A percentile compares a stretch with the other conserved stretches of the same genome.
Conservation (phyloP, 1,140 invertebrate species). For the Whitmania pigra region DNA sequence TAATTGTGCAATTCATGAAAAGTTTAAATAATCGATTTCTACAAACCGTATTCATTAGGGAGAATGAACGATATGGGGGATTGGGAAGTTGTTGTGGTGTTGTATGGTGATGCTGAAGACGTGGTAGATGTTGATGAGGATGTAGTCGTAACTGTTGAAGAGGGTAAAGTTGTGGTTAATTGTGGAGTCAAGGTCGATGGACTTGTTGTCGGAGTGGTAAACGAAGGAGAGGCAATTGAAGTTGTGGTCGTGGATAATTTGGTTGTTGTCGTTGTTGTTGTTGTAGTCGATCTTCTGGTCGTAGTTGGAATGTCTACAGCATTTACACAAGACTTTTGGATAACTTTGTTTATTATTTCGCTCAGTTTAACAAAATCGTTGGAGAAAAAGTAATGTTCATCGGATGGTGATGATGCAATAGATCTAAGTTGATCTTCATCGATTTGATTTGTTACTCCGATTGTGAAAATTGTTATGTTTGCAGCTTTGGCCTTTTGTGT, state of each 20-base stretch:
- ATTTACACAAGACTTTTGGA: neutral
- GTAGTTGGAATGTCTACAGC: neutral
- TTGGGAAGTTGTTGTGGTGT: no score
- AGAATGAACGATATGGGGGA: no score
- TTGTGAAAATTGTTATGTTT: constrained; percentile 11
- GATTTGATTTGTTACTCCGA: constrained; percentile 18
- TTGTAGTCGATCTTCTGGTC: neutral
- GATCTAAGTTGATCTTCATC: constrained; percentile 10
- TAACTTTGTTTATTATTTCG: neutral
- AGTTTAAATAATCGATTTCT: no score
- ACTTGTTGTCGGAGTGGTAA: neutral
- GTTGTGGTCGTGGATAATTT: constrained; percentile 4
- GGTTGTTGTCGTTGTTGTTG: neutral
- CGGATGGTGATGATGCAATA: constrained; percentile 2
- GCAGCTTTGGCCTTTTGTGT: constrained; percentile 2
- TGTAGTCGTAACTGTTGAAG: neutral
- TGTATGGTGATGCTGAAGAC: no score
- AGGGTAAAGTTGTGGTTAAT: neutral
- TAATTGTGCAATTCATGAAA: no score
- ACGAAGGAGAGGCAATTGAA: neutral
- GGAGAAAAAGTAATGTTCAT: constrained; percentile 7
- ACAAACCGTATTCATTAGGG: neutral
- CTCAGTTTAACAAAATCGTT: neutral
- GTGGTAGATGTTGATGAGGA: neutral
- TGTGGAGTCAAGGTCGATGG: neutral